These are phyloP conservation scores for Progne subis DNA, from an alignment of 2,113 vertebrate species.

Conservation along the genomic window DNA sequence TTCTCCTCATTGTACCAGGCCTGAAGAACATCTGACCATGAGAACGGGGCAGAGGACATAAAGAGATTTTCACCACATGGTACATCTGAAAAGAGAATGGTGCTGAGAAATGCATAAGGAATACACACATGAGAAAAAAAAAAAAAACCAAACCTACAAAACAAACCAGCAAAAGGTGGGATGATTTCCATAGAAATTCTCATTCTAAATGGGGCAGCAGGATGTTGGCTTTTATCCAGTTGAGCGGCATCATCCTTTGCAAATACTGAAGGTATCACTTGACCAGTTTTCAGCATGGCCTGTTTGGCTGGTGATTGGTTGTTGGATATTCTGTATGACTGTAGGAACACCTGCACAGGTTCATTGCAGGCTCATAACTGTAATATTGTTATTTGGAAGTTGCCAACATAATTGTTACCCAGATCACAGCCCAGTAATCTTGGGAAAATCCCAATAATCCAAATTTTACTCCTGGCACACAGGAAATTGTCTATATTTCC, in stretches of 20 bases:
- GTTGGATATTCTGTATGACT: neutral
- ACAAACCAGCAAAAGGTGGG: neutral
- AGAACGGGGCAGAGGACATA: neutral
- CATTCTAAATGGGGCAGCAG: neutral
- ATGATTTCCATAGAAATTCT: neutral
- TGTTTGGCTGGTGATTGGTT: neutral
- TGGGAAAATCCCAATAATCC: neutral
- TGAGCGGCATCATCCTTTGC: neutral
- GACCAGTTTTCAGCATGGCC: neutral
- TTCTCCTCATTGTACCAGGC: slow-evolving; percentile 55
- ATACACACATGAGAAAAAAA: fast-evolving
- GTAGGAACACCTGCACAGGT: neutral
- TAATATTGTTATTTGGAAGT: neutral
- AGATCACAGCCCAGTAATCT: neutral
- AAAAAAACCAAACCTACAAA: too few relatives aligned
- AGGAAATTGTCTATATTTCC: neutral
- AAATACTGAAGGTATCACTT: neutral
- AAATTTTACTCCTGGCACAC: neutral
- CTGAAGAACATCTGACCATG: slow-evolving; percentile 31
- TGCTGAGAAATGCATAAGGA: neutral
- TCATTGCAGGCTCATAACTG: neutral
- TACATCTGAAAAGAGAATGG: slow-evolving; percentile 44
- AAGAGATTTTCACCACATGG: slow-evolving; percentile 72
- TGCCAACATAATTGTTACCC: neutral
- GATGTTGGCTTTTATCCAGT: fast-evolving